Evolutionary conservation across 2,113 vertebrate genomes (phyloP), one percentile per base, ranked within the genome.

Genomic region (Oriolus oriolus): DNA sequence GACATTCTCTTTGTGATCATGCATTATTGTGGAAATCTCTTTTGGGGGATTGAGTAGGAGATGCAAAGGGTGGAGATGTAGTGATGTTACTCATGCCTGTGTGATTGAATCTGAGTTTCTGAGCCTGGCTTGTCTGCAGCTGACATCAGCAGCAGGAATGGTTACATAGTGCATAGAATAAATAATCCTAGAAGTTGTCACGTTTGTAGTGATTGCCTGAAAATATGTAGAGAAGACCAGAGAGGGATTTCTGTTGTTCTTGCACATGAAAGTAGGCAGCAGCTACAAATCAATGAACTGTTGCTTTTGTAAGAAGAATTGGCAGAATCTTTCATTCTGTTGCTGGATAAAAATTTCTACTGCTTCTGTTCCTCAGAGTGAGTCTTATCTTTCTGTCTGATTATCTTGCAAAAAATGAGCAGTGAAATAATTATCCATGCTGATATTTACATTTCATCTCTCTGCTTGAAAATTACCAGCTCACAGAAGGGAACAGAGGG

Each of bases 361-460:
- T 84, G 37, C 84, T 94, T 85, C 74, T 92, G 19, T 83, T 89
- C 90, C 77, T 94, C 69, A 60, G 77, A 94, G 28, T 1, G 6
- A 87, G 37, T 53, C 41, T 86, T 84, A 81, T 77, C 76, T 87
- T 95, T 92, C 87, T 79, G 87, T 82, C 87, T 91, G 87, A 78
- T 95, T 95, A 92, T 84, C 81, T 87, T 75, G 41, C 65, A 61
- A 87, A 93, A 96, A 94, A 96, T 37, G 80, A 97, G 57, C 94
- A 93, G 57, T 31, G 57, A 95, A 91, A 95, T 95, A 95, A 95
- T 96, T 97, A 91, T 35, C 87, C 93, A 73, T 73, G 77, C 81
- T 93, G 94, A 61, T 96, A 95, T 84, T 96, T 95, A 82, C 64
- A 78, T 97, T 96, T 92, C 54, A 33, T 86, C 24, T 68, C 82